Base-by-base conservation (phyloP, 2,888 invertebrate genomes). In the Aelia acuminata region DNA sequence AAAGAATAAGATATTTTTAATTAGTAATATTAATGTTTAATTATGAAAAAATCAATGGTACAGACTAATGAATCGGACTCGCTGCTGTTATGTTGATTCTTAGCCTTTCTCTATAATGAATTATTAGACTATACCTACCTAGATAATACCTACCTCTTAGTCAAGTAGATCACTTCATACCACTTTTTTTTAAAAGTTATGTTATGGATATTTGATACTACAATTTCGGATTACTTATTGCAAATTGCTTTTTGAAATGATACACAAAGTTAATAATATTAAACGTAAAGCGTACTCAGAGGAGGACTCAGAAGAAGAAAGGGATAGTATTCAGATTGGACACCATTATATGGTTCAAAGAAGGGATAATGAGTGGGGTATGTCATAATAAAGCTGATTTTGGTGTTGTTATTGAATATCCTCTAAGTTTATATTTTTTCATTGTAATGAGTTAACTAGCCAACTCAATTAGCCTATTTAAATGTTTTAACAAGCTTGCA, bases 331-430 rank as follows among this genome's bases (percentile, higher is more conserved):
- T 91, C 96, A 96, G 92, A 95, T 97, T 91, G 97, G 97, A 90
- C 96, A 96, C 92, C 96, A 97, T 93, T 97, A 96, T 93, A 94
- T 97, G 91, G 97, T 97, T 90, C 94, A 95, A 92, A 94, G 97
- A 93, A 95, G 95, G 88, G 95, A 96, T 91, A 96, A 96, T 93
- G 95, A 96, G 93, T 97, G 97, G 97, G 96, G 95, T 95, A 93
- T 94, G 94, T 93, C 18, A 91, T 47, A 50, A 35, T 26, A 39
- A 39, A 63, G 50, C 43, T 53, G 31, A 63, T 63, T 13, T 63
- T 63, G 31, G 11, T 31, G 15, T 26, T 57, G 13, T 57, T 57
- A 26, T n/a, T n/a, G 3, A 22, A 22, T 22, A 2, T 53, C n/a
- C 0, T 53, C 2, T 2, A 26, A 53, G 7, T 53, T 15, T 31